Evolutionary conservation across 2,113 vertebrate species (phyloP), one percentile per base, ranked within the genome.

Genomic region (Aplodontia rufa): DNA sequence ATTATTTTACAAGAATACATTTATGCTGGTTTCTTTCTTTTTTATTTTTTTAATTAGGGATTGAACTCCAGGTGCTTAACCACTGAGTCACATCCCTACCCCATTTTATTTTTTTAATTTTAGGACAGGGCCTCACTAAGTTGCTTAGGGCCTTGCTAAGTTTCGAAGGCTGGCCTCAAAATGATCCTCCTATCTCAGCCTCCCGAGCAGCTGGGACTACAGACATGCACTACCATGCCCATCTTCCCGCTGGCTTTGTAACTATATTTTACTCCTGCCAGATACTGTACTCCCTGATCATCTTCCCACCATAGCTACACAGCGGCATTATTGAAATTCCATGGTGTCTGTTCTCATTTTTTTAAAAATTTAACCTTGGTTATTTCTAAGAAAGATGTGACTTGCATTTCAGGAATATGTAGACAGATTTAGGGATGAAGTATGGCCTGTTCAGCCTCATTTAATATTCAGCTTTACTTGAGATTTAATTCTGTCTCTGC

Each of bases 391-490:
- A 19, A 80, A 58, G 87, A 78, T 37, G 6, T 58, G 53, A 51
- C 37, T 66, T 12, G 16, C 8, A 55, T 90, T 68, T 76, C 60
- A 90, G 53, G 75, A 87, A 92, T 72, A 90, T 26, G 30, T 55
- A 75, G 37, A 53, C 30, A 82, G 14, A 84, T 51, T 85, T 90
- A 80, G 20, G 37, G 75, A 47, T 81, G 47, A 72, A 84, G 28
- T 55, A 69, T 68, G 68, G 8, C 49, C 28, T 5, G 0, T 75
- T 93, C 69, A 88, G 3, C 64, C 37, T 93, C 58, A 64, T 74
- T 72, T 93, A 86, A 49, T 69, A 94, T 86, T 93, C 62, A 45
- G 1, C 68, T 72, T 60, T 93, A 91, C 93, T 94, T 74, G 32
- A 80, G 30, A 93, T 94, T 85, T 75, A 83, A 49, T 24, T 92